Evolutionary conservation across 92 coral and sea anemone species (phyloP).

Genomic region (Epizoanthus rinbou): DNA sequence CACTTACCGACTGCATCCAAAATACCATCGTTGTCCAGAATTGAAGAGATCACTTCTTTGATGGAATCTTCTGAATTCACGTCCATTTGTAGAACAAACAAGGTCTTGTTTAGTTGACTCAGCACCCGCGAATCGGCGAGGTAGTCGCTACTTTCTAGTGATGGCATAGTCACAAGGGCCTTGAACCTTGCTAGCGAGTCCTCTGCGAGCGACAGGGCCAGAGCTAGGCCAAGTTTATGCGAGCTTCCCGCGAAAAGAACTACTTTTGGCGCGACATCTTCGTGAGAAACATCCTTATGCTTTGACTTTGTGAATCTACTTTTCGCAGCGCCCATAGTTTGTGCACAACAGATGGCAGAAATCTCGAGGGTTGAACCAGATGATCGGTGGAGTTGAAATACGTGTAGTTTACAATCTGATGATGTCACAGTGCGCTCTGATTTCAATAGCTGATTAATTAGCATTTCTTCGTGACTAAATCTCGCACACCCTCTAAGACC

Average conservation of each 20-base stretch:
- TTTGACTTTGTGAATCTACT: slow-evolving; percentile 43
- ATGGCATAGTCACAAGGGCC: slow-evolving; percentile 91
- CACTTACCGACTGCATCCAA: slow-evolving; percentile 92
- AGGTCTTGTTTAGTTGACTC: slow-evolving; percentile 76
- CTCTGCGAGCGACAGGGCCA: slow-evolving; percentile 83
- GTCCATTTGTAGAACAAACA: slow-evolving; percentile 94
- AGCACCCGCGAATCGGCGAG: slow-evolving; percentile 85
- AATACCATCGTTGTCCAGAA: slow-evolving; percentile 89
- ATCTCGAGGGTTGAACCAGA: slow-evolving; percentile 26
- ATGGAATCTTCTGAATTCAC: slow-evolving; percentile 78
- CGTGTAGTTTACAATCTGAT: slow-evolving; percentile 39
- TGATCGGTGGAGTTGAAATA: slow-evolving; percentile 18
- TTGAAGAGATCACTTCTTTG: slow-evolving; percentile 75
- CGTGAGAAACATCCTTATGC: slow-evolving; percentile 48
- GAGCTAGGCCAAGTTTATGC: slow-evolving; percentile 79
- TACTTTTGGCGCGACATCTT: slow-evolving; percentile 68
- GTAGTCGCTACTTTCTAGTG: slow-evolving; percentile 78
- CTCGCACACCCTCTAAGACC: background rate
- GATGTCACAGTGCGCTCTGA: slow-evolving; percentile 41
- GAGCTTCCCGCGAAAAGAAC: slow-evolving; percentile 93
- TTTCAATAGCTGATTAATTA: slow-evolving; percentile 41
- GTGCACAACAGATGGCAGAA: slow-evolving; percentile 34
- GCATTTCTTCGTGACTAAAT: slow-evolving; percentile 8
- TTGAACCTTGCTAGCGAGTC: slow-evolving; percentile 83
- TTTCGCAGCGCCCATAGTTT: slow-evolving; percentile 56